These are phyloP conservation scores for Homarus americanus DNA, from an alignment of 1,140 invertebrate species.

Conservation along the genomic window DNA sequence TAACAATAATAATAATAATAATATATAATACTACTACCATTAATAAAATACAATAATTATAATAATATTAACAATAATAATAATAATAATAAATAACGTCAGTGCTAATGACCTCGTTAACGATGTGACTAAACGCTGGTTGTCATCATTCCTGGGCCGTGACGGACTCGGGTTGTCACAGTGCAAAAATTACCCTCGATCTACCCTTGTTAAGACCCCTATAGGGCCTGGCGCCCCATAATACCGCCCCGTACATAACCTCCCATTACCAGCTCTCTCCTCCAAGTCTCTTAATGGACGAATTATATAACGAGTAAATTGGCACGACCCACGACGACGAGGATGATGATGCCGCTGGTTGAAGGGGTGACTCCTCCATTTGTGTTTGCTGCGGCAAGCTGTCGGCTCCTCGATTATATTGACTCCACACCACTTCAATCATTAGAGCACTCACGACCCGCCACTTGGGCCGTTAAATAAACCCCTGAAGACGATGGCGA, in stretches of 20 bases:
- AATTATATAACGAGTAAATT: background rate
- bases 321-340: background rate
- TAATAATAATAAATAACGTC: background rate
- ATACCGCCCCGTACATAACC: too few relatives aligned
- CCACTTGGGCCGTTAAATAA: background rate
- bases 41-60: too few relatives aligned
- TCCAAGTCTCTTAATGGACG: background rate
- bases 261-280: too few relatives aligned
- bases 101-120: too few relatives aligned
- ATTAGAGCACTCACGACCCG: background rate
- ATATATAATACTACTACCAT: conserved; percentile 30
- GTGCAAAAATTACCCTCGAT: too few relatives aligned
- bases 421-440: background rate
- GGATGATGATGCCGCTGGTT: background rate
- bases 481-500: background rate
- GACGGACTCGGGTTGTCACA: too few relatives aligned
- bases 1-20: conserved; percentile 43
- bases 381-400: too few relatives aligned
- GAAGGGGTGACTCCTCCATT: background rate
- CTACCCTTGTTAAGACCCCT: too few relatives aligned
- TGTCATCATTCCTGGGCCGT: too few relatives aligned
- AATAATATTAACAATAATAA: conserved; percentile 6
- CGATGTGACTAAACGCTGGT: too few relatives aligned
- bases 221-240: too few relatives aligned
- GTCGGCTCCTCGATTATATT: background rate